Percentiles rank a stretch among this genome's conserved stretches.
Evolutionary conservation across 1,140 invertebrate genomes (phyloP).

Genomic region (Teleopsis dalmanni): DNA sequence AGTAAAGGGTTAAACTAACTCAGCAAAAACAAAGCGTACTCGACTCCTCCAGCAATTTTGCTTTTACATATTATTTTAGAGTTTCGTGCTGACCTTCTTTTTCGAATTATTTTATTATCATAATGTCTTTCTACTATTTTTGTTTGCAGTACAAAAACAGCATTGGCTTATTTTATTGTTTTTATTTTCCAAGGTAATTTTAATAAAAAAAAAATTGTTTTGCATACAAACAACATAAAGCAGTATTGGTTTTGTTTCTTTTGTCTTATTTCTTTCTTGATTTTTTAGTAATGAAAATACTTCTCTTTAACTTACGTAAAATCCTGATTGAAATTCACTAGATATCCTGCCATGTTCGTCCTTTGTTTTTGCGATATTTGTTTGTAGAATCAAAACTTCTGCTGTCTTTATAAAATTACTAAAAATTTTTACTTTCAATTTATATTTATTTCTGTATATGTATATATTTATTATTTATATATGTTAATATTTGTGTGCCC

Average conservation of each 20-base stretch:
- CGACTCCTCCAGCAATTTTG: no score
- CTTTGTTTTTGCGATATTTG: not conserved
- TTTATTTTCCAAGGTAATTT: constrained; percentile 1
- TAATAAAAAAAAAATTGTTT: not conserved
- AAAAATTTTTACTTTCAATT: constrained; percentile 5
- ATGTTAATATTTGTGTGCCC: no score
- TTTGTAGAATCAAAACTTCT: not conserved
- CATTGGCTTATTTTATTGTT: not conserved
- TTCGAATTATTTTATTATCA: no score
- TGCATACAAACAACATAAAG: not conserved
- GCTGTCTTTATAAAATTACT: not conserved
- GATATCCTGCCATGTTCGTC: constrained; percentile 21
- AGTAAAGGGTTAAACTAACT: no score
- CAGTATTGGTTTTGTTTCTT: not conserved
- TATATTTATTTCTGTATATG: not conserved
- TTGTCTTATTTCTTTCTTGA: not conserved
- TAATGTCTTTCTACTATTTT: no score
- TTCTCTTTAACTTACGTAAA: constrained; percentile 35
- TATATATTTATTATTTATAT: no score
- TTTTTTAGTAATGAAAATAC: not conserved
- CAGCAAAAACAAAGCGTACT: no score
- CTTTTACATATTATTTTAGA: no score
- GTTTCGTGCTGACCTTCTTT: no score
- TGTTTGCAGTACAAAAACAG: not conserved
- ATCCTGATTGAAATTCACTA: constrained; percentile 42